Percentiles rank a stretch among this genome's conserved stretches.
Conservation (phyloP, 2,888 invertebrate species). For the Chromoteleia sp. region DNA sequence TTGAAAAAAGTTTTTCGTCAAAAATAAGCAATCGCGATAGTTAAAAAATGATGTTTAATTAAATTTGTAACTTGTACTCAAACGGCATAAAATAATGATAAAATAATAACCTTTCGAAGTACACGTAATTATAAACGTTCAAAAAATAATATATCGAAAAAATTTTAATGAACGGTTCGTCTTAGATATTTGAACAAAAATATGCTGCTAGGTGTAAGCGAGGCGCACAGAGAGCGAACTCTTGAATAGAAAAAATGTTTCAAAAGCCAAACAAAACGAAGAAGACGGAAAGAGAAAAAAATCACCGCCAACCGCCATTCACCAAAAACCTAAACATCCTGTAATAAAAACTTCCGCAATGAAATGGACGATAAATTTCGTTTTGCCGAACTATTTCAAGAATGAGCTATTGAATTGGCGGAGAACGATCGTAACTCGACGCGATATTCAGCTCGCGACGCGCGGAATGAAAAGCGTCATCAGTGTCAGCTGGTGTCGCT, state of each 20-base stretch:
- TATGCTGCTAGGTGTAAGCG: not conserved
- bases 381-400: conserved; percentile 55
- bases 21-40: too few relatives aligned
- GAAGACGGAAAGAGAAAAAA: not conserved
- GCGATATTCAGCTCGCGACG: conserved; percentile 57
- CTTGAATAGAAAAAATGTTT: conserved; percentile 29
- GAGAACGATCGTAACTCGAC: conserved; percentile 53
- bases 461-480: conserved; percentile 63
- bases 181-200: not conserved
- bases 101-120: too few relatives aligned
- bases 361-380: conserved; percentile 49
- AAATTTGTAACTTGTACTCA: too few relatives aligned
- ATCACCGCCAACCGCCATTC: conserved; percentile 12
- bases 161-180: conserved; percentile 1
- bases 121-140: too few relatives aligned
- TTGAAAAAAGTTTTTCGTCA: too few relatives aligned
- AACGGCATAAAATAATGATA: too few relatives aligned
- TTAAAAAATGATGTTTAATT: too few relatives aligned
- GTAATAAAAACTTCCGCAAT: conserved; percentile 40
- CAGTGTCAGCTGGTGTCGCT: conserved; percentile 63
- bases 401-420: conserved; percentile 55
- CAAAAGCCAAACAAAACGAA: conserved; percentile 11
- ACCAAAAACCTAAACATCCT: conserved; percentile 41
- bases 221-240: not conserved
- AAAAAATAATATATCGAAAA: too few relatives aligned